These are phyloP conservation scores for Acrobasis consociella DNA, from an alignment of 2,888 invertebrate species.

Conservation along the genomic window DNA sequence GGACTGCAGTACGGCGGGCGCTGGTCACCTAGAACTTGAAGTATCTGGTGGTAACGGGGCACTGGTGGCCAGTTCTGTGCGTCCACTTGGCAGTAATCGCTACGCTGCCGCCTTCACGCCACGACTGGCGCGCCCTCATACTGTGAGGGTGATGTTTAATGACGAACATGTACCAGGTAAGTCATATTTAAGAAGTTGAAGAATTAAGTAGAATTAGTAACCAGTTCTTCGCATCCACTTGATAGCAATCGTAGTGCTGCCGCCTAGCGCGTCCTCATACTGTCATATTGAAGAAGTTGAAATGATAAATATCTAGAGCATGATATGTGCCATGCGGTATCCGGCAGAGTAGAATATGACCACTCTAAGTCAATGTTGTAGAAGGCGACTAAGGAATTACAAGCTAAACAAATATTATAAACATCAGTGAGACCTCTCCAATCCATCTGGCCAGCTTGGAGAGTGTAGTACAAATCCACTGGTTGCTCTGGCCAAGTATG, in stretches of 20 bases:
- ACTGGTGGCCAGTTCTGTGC: conserved; percentile 96
- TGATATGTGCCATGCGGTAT: too few relatives aligned
- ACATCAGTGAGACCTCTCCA: too few relatives aligned
- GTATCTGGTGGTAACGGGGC: conserved; percentile 91
- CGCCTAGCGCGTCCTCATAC: neutral
- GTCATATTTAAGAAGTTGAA: conserved; percentile 51
- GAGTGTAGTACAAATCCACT: too few relatives aligned
- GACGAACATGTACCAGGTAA: conserved; percentile 94
- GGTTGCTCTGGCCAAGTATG: too few relatives aligned
- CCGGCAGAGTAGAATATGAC: too few relatives aligned
- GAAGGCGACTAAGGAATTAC: too few relatives aligned
- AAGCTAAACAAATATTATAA: too few relatives aligned
- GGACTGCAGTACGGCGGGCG: conserved; percentile 97
- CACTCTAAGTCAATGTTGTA: too few relatives aligned
- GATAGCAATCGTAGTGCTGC: neutral
- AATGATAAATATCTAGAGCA: too few relatives aligned
- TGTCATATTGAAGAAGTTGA: neutral
- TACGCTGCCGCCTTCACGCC: conserved; percentile 97
- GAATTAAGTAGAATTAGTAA: too few relatives aligned
- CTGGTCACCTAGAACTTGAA: conserved; percentile 97
- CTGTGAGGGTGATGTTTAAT: conserved; percentile 97
- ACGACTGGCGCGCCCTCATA: conserved; percentile 91
- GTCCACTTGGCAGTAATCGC: conserved; percentile 93
- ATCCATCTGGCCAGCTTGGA: too few relatives aligned
- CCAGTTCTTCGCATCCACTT: neutral